Percentiles rank a stretch among this genome's conserved stretches.
phyloP scores from a whole-genome alignment of 2,113 vertebrate genomes.

The Picathartes gymnocephalus region DNA sequence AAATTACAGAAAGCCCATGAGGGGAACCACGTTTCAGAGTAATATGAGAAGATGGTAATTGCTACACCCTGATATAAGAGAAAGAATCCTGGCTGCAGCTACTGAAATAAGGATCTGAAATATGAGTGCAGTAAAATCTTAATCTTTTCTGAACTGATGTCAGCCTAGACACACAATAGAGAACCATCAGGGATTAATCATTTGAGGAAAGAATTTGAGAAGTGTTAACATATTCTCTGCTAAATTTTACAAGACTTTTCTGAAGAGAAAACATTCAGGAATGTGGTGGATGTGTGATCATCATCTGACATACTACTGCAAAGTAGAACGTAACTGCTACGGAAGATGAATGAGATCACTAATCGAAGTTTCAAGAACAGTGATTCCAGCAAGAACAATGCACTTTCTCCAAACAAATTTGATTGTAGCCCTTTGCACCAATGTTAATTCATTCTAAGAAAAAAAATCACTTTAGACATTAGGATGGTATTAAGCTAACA shows the following conservation, averaged over 20 bases:
- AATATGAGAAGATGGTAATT: slow-evolving; percentile 14
- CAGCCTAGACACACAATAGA: not conserved
- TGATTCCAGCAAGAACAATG: not conserved
- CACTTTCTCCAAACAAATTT: not conserved
- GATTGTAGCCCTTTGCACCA: not conserved
- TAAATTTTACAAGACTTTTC: slow-evolving; percentile 15
- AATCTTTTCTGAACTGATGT: slow-evolving; percentile 14
- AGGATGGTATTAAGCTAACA: slow-evolving; percentile 30
- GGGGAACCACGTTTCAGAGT: not conserved
- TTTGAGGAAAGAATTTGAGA: not conserved
- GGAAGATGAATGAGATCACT: not conserved
- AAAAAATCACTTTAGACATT: not conserved
- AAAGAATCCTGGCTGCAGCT: not conserved
- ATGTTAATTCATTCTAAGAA: not conserved
- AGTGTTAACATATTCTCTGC: not conserved
- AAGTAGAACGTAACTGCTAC: not conserved
- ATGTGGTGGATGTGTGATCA: not conserved
- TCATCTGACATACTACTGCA: not conserved
- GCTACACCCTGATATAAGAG: not conserved
- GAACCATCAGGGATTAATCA: slow-evolving; percentile 7
- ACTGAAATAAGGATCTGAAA: slow-evolving; percentile 33
- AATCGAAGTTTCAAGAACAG: not conserved
- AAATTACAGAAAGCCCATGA: slow-evolving; percentile 13
- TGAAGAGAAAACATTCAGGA: not conserved
- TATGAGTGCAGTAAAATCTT: slow-evolving; percentile 19